Percentiles rank a stretch among this genome's conserved stretches.
phyloP scores from a whole-genome alignment of 2,888 invertebrate species.

The Xylota segnis region DNA sequence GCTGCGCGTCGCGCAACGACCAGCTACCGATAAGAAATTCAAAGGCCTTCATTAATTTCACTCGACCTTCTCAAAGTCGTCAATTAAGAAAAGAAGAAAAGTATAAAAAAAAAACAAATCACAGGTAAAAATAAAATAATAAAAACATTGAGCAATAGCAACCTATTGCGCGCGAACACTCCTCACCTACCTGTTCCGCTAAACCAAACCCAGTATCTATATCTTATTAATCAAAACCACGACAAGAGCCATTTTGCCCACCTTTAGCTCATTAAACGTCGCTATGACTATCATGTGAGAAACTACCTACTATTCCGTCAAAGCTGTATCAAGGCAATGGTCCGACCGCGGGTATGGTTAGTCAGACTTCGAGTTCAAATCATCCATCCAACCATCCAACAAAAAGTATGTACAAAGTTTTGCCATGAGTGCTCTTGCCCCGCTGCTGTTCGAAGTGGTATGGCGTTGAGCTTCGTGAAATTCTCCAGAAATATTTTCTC shows the following conservation, averaged over 20 bases:
- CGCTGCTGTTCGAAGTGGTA: neutral
- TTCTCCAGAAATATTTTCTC: slow-evolving; percentile 66
- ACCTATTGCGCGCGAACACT: slow-evolving; percentile 24
- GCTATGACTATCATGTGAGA: slow-evolving; percentile 38
- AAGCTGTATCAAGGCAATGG: slow-evolving; percentile 12
- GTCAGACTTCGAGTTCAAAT: slow-evolving; percentile 31
- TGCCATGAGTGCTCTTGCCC: slow-evolving; percentile 42
- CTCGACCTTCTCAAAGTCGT: slow-evolving; percentile 70
- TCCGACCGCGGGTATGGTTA: slow-evolving; percentile 11
- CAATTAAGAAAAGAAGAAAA: slow-evolving; percentile 24
- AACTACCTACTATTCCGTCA: slow-evolving; percentile 44
- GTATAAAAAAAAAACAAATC: slow-evolving; percentile 10
- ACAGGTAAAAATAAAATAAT: slow-evolving; percentile 34
- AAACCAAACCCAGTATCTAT: slow-evolving; percentile 51
- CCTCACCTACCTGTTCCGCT: slow-evolving; percentile 40
- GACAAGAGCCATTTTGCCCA: slow-evolving; percentile 55
- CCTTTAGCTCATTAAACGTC: slow-evolving; percentile 37
- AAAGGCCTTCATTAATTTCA: slow-evolving; percentile 66
- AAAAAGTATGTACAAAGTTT: slow-evolving; percentile 35
- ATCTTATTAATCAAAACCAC: slow-evolving; percentile 39
- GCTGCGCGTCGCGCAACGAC: slow-evolving; percentile 13
- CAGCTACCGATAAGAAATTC: slow-evolving; percentile 41
- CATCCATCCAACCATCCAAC: slow-evolving; percentile 46
- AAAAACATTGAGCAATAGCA: slow-evolving; percentile 46
- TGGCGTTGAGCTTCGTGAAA: slow-evolving; percentile 26